Percentiles rank a stretch among this genome's conserved stretches.
Conservation (phyloP, 2,888 invertebrate species). For the Lamellibrachia satsuma region DNA sequence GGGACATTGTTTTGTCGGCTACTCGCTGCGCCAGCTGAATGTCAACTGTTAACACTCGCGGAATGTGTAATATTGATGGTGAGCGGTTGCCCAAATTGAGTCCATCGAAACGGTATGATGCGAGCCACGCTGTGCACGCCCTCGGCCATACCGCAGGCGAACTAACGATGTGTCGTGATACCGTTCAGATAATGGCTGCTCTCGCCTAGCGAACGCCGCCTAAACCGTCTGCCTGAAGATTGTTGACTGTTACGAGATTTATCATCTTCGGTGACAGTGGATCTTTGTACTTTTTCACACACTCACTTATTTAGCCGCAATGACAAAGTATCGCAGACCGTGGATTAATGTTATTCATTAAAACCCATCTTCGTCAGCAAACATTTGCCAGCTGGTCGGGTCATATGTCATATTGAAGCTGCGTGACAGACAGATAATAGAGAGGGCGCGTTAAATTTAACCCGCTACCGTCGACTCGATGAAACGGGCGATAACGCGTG, state of each 20-base stretch:
- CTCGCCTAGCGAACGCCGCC: neutral
- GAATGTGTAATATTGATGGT: neutral
- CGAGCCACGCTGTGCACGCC: neutral
- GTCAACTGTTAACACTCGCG: neutral
- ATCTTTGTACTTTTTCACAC: slow-evolving; percentile 6
- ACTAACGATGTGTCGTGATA: neutral
- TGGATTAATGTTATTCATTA: slow-evolving; percentile 13
- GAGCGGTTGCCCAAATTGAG: neutral
- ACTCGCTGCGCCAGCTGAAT: neutral
- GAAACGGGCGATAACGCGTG: neutral
- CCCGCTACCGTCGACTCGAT: neutral
- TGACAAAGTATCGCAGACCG: slow-evolving; percentile 17
- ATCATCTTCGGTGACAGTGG: neutral
- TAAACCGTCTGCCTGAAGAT: neutral
- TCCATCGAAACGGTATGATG: neutral
- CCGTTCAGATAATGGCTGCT: slow-evolving; percentile 12
- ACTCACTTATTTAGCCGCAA: neutral
- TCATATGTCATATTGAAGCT: neutral
- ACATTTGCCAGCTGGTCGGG: neutral
- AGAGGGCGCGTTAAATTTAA: neutral
- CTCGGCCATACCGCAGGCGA: neutral
- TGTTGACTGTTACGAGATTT: neutral
- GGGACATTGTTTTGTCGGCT: neutral
- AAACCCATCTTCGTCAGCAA: slow-evolving; percentile 3
- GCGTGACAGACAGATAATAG: neutral